Evolutionary conservation across 2,888 invertebrate genomes (phyloP).

Genomic region (Zeuzera pyrina): DNA sequence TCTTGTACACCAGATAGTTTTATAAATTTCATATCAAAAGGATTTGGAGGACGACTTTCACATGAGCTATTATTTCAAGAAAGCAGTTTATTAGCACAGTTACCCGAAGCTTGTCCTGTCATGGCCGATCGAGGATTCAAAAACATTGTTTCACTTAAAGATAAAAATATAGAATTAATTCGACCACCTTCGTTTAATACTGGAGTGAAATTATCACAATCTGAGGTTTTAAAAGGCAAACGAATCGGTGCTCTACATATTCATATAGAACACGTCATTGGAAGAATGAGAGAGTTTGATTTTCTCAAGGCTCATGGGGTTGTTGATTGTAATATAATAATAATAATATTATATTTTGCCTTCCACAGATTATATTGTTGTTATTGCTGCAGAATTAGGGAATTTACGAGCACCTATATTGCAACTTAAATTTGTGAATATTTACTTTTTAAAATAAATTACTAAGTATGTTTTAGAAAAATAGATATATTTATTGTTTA

Average conservation of each 20-base stretch:
- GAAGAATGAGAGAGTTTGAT: slow-evolving; percentile 4
- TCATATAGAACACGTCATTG: slow-evolving; percentile 5
- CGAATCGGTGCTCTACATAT: slow-evolving; percentile 7
- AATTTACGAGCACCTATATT: slow-evolving; percentile 5
- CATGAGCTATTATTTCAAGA: slow-evolving; percentile 1
- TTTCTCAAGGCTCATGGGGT: slow-evolving; percentile 4
- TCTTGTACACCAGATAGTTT: slow-evolving; percentile 1
- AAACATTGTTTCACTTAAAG: slow-evolving; percentile 5
- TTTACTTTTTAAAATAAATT: slow-evolving; percentile 4
- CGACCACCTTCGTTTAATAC: slow-evolving; percentile 6
- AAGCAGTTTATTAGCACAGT: slow-evolving; percentile 3
- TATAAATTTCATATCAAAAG: slow-evolving; percentile 2
- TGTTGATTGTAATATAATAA: slow-evolving; percentile 6
- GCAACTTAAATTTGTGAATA: slow-evolving; percentile 1
- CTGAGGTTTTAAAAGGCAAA: slow-evolving; percentile 3
- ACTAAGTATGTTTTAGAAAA: slow-evolving; percentile 1
- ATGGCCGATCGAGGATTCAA: slow-evolving; percentile 13
- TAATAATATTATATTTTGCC: no score
- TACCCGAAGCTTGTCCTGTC: slow-evolving; percentile 4
- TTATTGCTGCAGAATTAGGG: slow-evolving; percentile 5
- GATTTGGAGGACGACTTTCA: slow-evolving; percentile 1
- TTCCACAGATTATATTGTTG: slow-evolving; percentile 6
- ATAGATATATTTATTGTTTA: slow-evolving; percentile 7
- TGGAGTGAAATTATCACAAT: slow-evolving; percentile 5
- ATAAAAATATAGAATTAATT: slow-evolving; percentile 4